Evolutionary conservation across 1,140 invertebrate genomes (phyloP).

Genomic region (Drosophila novamexicana): DNA sequence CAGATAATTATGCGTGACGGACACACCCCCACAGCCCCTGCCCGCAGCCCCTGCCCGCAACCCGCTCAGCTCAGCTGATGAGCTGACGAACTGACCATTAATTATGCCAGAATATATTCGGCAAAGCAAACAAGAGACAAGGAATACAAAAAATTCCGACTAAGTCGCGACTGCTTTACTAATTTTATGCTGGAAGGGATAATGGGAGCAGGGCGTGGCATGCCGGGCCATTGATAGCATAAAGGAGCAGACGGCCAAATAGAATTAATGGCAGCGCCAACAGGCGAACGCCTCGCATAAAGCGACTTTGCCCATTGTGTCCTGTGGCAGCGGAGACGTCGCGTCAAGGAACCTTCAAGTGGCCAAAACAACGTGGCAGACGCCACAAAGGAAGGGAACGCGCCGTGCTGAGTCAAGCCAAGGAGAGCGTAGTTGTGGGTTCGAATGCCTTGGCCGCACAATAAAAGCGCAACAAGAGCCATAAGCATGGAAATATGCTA

Average conservation of each 20-base stretch:
- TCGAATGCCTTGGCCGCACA: constrained; percentile 60
- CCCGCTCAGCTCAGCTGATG: constrained; percentile 33
- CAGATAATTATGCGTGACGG: constrained; percentile 53
- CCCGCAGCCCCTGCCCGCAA: not conserved
- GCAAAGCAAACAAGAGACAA: constrained; percentile 34
- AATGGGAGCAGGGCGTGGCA: not conserved
- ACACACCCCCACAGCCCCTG: constrained; percentile 21
- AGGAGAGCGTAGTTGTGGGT: not conserved
- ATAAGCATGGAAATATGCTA: constrained; percentile 52
- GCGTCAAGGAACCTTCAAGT: constrained; percentile 76
- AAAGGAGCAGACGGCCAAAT: constrained; percentile 46
- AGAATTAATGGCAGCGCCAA: constrained; percentile 63
- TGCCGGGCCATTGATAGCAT: constrained; percentile 22
- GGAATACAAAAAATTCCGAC: constrained; percentile 39
- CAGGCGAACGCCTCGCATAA: constrained; percentile 65
- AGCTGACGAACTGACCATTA: constrained; percentile 67
- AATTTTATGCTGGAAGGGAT: constrained; percentile 30
- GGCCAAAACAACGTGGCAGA: constrained; percentile 9
- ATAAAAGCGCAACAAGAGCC: constrained; percentile 76
- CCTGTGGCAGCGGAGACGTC: constrained; percentile 19
- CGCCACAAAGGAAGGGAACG: not conserved
- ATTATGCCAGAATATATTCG: constrained; percentile 57
- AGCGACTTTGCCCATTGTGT: constrained; percentile 54
- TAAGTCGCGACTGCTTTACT: constrained; percentile 58
- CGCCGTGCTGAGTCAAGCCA: not conserved